Evolutionary conservation across 2,113 vertebrate genomes (phyloP), one percentile per base, ranked within the genome.

Genomic region (Sapayoa aenigma): DNA sequence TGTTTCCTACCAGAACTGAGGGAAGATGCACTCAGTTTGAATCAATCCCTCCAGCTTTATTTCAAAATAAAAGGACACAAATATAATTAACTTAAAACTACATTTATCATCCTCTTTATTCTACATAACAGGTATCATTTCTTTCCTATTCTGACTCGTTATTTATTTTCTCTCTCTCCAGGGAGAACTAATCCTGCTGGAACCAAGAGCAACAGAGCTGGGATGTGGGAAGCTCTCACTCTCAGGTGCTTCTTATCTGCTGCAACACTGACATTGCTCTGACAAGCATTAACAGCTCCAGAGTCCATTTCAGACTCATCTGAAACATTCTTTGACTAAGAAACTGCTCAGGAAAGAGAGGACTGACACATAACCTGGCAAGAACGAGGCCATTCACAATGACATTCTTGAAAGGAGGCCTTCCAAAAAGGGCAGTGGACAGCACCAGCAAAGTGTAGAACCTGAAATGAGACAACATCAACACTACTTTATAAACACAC

Each of bases 391-490:
- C 99, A 10, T 99, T 99, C 49, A 99, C 99, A 50, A 99, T 99
- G 82, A 99, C 99, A 22, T 99, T 99, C 97, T 99, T 99, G 98
- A 99, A 99, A 14, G 99, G 99, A 4, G 99, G 99, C 87, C 97
- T 99, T 75, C 99, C 99, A 95, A 99, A 99, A 65, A 99, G 98
- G 22, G 99, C 99, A 2, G 99, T 99, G 62, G 99, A 99, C 67
- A 99, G 97, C 68, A 99, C 99, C 69, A 99, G 93, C 65, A 99
- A 86, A 27, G 99, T 99, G 93, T 99, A 99, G 98, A 99, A 99
- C 99, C 99, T 99, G 88, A 33, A 92, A 92, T 4, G 33, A 90
- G 35, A 63, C 25, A 75, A 52, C 2, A 3, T 2, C 53, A 62
- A 73, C 0, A 0, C 11, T 25, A 71, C 23, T 77, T 89, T 25